Evolutionary conservation across 1,140 invertebrate genomes (phyloP).

Genomic region (Anastrepha obliqua): DNA sequence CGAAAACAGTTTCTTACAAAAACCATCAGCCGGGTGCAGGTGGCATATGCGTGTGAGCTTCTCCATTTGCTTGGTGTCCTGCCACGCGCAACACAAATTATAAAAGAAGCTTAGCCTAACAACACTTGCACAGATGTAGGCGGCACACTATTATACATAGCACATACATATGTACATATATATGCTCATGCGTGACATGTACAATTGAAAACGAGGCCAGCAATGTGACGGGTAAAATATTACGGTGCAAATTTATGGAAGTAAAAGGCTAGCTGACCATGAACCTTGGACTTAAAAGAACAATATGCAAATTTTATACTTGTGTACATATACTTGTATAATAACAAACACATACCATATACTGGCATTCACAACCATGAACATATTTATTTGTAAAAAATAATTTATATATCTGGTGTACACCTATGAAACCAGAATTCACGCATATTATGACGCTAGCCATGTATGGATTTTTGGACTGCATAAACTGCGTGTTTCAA

Average conservation of each 20-base stretch:
- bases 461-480: too few species aligned
- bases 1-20: too few species aligned
- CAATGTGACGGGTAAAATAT: conserved; percentile 26
- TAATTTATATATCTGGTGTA: background rate
- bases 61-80: too few species aligned
- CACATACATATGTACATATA: too few species aligned
- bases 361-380: background rate
- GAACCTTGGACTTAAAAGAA: conserved; percentile 18
- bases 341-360: background rate
- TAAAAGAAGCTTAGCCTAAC: too few species aligned
- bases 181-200: background rate
- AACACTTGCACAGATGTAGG: background rate
- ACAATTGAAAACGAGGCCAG: background rate
- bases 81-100: too few species aligned
- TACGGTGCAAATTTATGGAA: background rate
- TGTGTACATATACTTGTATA: background rate
- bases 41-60: too few species aligned
- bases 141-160: too few species aligned
- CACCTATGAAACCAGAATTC: background rate
- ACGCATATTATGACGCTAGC: too few species aligned
- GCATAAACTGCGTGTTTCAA: too few species aligned
- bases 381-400: too few species aligned
- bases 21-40: too few species aligned
- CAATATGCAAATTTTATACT: conserved; percentile 13
- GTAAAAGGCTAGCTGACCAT: conserved; percentile 9